Base-by-base conservation (phyloP, 2,888 invertebrate genomes). In the Cephus sareptanus region DNA sequence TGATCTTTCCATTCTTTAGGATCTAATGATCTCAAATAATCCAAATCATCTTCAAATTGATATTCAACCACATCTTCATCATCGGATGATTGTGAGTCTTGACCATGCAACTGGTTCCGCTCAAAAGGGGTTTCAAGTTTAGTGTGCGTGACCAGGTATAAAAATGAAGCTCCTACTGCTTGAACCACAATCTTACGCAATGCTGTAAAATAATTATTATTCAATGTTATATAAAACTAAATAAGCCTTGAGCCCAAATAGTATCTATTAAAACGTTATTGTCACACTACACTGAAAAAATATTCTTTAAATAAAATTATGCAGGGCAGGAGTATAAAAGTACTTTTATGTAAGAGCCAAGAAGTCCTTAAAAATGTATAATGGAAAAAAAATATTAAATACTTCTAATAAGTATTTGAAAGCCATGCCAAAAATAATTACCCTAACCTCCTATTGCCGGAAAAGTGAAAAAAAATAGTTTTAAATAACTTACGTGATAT, bases 1-100 rank as follows among this genome's bases (percentile, higher is more conserved):
- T 99, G 99, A 87, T 97, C 95, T 93, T 98, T 99, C 98, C 98
- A 99, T 88, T 98, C 97, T 91, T 97, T 98, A 3, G 99, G 99
- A 92, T 99, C 97, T 83, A 99, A 93, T 80, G 97, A 97, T 83
- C 96, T 94, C 81, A 99, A 93, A 91, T 97, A 97, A 79, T 95
- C 94, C 12, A 97, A 94, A 92, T 98, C 96, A 85, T 96, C 96
- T 81, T 96, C 94, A 84, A 94, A 93, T 77, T 93, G 92, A 83
- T 93, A 92, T 76, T 92, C 90, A 81, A 92, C 87, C 40, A 90
- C 87, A 79, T 90, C 89, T 77, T 91, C 90, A 15, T 82, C 82
- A 79, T 87, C 85, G 73, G 75, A 73, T 12, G 75, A 87, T 71
- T 88, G 88, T 0, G 86, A 85, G 35, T 85, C 81, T 74, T 84